These are phyloP conservation scores for Eupithecia exiguata DNA, from an alignment of 2,888 invertebrate species.

Conservation along the genomic window DNA sequence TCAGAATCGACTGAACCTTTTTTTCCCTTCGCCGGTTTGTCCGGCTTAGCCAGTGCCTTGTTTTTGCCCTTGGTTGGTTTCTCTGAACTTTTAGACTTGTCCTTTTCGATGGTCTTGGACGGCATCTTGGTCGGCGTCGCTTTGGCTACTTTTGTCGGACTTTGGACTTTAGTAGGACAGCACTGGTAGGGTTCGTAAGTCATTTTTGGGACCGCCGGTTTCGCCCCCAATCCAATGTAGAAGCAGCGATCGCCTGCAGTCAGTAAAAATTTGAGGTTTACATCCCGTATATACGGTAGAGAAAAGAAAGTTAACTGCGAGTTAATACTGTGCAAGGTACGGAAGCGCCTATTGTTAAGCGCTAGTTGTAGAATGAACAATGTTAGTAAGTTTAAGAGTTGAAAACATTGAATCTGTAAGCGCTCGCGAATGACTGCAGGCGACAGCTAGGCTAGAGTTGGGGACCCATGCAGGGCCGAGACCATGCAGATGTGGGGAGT, in stretches of 20 bases:
- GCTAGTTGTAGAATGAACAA: slow-evolving; percentile 73
- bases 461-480: slow-evolving; percentile 77
- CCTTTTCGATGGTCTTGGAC: slow-evolving; percentile 77
- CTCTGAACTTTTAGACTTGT: slow-evolving; percentile 68
- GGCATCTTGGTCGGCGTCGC: slow-evolving; percentile 86
- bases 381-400: slow-evolving; percentile 80
- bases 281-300: slow-evolving; percentile 76
- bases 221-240: slow-evolving; percentile 97
- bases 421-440: slow-evolving; percentile 86
- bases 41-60: slow-evolving; percentile 83
- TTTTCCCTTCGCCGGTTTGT: slow-evolving; percentile 86
- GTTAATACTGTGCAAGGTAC: slow-evolving; percentile 78
- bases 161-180: slow-evolving; percentile 93
- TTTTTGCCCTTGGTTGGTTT: slow-evolving; percentile 76
- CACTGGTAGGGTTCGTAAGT: slow-evolving; percentile 96
- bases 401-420: slow-evolving; percentile 81
- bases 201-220: slow-evolving; percentile 89
- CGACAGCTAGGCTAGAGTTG: slow-evolving; percentile 80
- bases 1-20: slow-evolving; percentile 94
- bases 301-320: slow-evolving; percentile 73
- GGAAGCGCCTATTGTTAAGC: slow-evolving; percentile 72
- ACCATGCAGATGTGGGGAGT: slow-evolving; percentile 80
- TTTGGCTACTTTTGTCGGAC: slow-evolving; percentile 91
- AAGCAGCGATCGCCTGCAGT: slow-evolving; percentile 98
- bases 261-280: slow-evolving; percentile 93